Base-by-base conservation (phyloP, 2,888 invertebrate genomes). In the Erebia epiphron region DNA sequence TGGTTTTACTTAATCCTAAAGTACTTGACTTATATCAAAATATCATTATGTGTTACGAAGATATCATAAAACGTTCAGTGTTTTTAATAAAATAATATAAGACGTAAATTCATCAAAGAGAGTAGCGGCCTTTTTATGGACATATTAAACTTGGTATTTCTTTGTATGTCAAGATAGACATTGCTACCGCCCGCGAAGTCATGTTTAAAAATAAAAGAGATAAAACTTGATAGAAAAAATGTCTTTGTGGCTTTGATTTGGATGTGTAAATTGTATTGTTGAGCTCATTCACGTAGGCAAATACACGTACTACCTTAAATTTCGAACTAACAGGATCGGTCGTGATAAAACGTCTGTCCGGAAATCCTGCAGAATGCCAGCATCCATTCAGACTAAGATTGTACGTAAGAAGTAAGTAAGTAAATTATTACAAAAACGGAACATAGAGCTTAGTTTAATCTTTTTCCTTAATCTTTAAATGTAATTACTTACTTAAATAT, bases 141-240 rank as follows among this genome's bases (percentile, higher is more conserved):
- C 8, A 62, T 14, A 49, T 62, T 49, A 62, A 62, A 13, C 11
- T 46, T 14, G 9, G 46, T 49, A 14, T 62, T 21, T n/a, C 14
- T 61, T 62, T 62, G 21, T 49, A 49, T 46, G 62, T 46, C 62
- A 46, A 62, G 49, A 46, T 61, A 49, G 54, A 54, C 16, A 61
- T 61, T 61, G 43, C 52, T 16, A 52, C 52, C 35, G 49, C 13
- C 46, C 5, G 61, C 18, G 49, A 14, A 49, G 21, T 21, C 16
- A 14, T 49, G 62, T 21, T 60, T 62, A 21, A 61, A 61, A 61
- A 61, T 46, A 61, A 61, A 61, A 16, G n/a, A 43, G 14, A 58
- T 35, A 14, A n/a, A 54, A n/a, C 14, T 16, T 16, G 18, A 35
- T 58, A n/a, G 1, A 35, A 35, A 35, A 58, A 14, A 35, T 57